A percentile compares a stretch with the other conserved stretches of the same genome.
phyloP scores from a whole-genome alignment of 2,797 vertebrate species.

The Periparus ater region DNA sequence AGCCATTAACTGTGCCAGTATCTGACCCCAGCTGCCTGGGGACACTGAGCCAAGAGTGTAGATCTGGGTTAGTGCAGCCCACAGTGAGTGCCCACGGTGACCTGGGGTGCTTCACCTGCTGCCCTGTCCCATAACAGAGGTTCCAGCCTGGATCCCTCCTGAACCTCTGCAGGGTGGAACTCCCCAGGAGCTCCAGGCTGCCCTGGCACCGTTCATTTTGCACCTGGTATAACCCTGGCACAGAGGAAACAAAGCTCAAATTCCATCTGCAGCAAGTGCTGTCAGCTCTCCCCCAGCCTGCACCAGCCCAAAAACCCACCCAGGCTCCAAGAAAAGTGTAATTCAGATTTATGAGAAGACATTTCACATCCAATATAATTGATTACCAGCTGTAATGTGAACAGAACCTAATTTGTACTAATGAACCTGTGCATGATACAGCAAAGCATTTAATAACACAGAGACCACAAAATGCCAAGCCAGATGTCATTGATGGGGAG shows the following conservation, averaged over 20 bases:
- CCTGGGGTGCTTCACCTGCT: not conserved
- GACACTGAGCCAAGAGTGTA: not conserved
- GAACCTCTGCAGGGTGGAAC: not conserved
- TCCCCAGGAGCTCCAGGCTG: not conserved
- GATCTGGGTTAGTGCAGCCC: not conserved
- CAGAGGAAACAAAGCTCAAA: not conserved
- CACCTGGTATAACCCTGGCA: not conserved
- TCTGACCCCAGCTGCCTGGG: not conserved
- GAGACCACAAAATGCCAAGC: conserved; percentile 31
- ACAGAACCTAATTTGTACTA: conserved; percentile 58
- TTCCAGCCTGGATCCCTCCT: not conserved
- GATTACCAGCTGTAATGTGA: conserved; percentile 52
- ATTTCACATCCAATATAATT: conserved; percentile 59
- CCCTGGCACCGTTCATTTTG: not conserved
- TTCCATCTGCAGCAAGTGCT: not conserved
- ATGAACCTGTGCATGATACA: conserved; percentile 47
- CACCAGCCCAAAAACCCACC: not conserved
- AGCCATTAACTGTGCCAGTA: not conserved
- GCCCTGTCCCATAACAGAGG: not conserved
- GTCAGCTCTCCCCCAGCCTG: not conserved
- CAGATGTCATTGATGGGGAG: conserved; percentile 49
- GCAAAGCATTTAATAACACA: conserved; percentile 23
- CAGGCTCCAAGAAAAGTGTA: not conserved
- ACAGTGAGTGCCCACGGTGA: not conserved
- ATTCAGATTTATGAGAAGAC: conserved; percentile 67